Evolutionary conservation across 2,797 vertebrate species (phyloP), one percentile per base, ranked within the genome.

Genomic region (Tragelaphus eurycerus): DNA sequence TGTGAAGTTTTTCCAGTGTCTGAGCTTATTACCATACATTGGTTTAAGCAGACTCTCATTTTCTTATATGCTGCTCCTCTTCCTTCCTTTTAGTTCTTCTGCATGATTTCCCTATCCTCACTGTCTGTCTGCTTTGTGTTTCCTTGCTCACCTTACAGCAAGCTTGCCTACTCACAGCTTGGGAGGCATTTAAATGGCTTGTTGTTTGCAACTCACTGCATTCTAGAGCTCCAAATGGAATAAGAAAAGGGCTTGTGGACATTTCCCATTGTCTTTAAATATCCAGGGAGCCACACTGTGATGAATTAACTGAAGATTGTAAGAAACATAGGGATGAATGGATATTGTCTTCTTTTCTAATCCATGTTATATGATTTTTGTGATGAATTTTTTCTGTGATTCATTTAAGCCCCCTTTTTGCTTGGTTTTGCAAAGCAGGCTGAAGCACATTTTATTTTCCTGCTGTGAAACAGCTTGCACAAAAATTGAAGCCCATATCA

Each of bases 221-320:
- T 78, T 97, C 81, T 17, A 57, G 86, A 93, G 67, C 91, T 90
- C 64, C 29, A 19, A 71, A 96, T 94, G 90, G 90, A 97, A 96
- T 89, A 79, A 93, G 89, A 85, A 71, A 64, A 96, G 86, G 95
- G 74, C 64, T 89, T 94, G 93, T 81, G 96, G 91, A 95, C 89
- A 87, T 95, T 96, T 96, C 46, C 86, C 64, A 93, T 97, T 97
- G 97, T 97, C 90, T 95, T 97, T 95, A 97, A 96, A 85, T 96
- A 97, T 83, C 96, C 48, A 79, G 86, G 96, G 90, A 98, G 62
- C 79, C 76, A 76, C 86, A 48, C 52, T 82, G 74, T 98, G 95
- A 98, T 94, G 97, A 98, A 98, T 98, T 97, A 98, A 96, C 93
- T 89, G 67, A 96, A 96, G 74, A 97, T 96, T 98, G 79, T 93